These are phyloP conservation scores for Anastrepha obliqua DNA, from an alignment of 1,140 invertebrate genomes.

Conservation along the genomic window DNA sequence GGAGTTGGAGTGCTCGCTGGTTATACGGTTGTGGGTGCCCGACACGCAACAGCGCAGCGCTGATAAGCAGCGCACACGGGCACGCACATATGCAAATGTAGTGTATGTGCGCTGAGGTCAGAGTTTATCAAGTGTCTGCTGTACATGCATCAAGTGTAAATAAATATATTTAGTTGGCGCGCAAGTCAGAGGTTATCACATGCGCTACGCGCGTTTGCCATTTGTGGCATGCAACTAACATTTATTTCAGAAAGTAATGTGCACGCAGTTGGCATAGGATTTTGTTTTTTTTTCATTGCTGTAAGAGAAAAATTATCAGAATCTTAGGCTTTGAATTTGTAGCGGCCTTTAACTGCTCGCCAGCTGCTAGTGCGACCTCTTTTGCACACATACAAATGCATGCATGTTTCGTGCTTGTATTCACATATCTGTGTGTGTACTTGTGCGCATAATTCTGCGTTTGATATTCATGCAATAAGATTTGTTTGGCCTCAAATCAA, in stretches of 20 bases:
- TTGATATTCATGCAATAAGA: not conserved
- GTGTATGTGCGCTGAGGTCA: constrained; percentile 26
- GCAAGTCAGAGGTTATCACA: constrained; percentile 33
- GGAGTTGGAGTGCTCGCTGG: not conserved
- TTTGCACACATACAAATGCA: too few species aligned
- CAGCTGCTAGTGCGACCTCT: not conserved
- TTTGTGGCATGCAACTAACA: constrained; percentile 34
- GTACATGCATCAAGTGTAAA: not conserved
- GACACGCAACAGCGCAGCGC: not conserved
- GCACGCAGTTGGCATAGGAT: not conserved
- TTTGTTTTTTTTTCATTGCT: not conserved
- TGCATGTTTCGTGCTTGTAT: too few species aligned
- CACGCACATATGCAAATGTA: not conserved
- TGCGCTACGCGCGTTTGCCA: not conserved
- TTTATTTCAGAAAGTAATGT: not conserved
- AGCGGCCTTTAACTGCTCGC: not conserved
- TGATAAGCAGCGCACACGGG: not conserved
- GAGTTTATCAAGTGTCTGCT: constrained; percentile 29
- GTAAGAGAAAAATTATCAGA: not conserved
- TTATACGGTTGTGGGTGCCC: constrained; percentile 4
- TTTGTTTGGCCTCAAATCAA: not conserved
- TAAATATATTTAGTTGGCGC: not conserved
- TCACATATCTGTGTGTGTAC: too few species aligned
- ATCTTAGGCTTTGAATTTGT: not conserved
- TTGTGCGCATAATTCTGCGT: not conserved